Conservation (phyloP, 2,113 vertebrate genomes). For the Sander vitreus region DNA sequence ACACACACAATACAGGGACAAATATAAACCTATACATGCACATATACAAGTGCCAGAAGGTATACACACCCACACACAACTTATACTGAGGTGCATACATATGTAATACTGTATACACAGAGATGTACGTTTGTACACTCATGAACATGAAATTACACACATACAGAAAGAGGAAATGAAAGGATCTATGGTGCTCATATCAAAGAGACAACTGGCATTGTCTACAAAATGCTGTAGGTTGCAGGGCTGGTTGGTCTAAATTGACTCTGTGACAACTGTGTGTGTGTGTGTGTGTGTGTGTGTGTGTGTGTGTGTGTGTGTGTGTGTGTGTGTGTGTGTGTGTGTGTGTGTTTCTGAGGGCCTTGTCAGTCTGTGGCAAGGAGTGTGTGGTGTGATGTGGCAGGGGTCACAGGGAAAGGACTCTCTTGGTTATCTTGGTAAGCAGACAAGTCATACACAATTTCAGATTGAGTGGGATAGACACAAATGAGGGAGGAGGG, state of each 20-base stretch:
- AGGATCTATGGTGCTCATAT: slow-evolving; percentile 76
- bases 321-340: background rate
- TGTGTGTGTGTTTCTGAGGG: background rate
- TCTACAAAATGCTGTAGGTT: slow-evolving; percentile 81
- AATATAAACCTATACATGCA: slow-evolving; percentile 78
- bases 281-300: background rate
- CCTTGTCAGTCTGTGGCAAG: slow-evolving; percentile 39
- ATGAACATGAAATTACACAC: slow-evolving; percentile 79
- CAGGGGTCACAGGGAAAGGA: slow-evolving; percentile 37
- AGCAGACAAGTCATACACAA: slow-evolving; percentile 5
- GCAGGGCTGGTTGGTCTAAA: slow-evolving; percentile 82
- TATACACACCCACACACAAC: slow-evolving; percentile 7
- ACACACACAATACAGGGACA: slow-evolving; percentile 64
- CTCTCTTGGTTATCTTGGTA: slow-evolving; percentile 20
- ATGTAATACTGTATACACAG: slow-evolving; percentile 13
- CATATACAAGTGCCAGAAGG: background rate
- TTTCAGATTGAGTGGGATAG: background rate
- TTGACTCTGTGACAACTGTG: slow-evolving; percentile 80
- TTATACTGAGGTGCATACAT: slow-evolving; percentile 11
- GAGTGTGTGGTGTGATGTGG: slow-evolving; percentile 44
- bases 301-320: background rate
- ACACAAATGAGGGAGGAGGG: background rate
- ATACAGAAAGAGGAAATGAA: slow-evolving; percentile 70
- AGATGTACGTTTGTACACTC: slow-evolving; percentile 59
- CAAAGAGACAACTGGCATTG: slow-evolving; percentile 85